These are phyloP conservation scores for Morpho achilles DNA, from an alignment of 2,888 invertebrate species.

Conservation along the genomic window DNA sequence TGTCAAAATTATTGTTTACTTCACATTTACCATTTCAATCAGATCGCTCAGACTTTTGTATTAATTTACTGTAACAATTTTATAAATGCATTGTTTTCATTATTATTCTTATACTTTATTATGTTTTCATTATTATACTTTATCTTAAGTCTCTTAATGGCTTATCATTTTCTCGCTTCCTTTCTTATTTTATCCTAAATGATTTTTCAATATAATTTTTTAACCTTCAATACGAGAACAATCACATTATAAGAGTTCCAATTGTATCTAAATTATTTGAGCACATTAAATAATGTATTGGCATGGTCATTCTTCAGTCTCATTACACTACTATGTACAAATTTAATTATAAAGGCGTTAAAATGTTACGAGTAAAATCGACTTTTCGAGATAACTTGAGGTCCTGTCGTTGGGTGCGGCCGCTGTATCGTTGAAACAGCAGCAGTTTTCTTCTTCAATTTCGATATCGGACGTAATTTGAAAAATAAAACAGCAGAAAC, in stretches of 20 bases:
- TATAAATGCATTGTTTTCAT: constrained; percentile 9
- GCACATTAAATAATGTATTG: constrained; percentile 61
- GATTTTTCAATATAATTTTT: constrained; percentile 1
- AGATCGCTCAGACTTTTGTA: background rate
- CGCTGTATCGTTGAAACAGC: constrained; percentile 67
- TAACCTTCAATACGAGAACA: constrained; percentile 1
- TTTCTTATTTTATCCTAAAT: constrained; percentile 7
- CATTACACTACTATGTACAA: constrained; percentile 78
- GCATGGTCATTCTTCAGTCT: constrained; percentile 74
- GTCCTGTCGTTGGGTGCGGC: constrained; percentile 62
- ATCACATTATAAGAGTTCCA: constrained; percentile 16
- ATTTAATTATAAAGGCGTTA: constrained; percentile 54
- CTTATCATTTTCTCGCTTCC: constrained; percentile 6
- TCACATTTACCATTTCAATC: constrained; percentile 20
- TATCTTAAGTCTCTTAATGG: constrained; percentile 42
- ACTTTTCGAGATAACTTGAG: constrained; percentile 78
- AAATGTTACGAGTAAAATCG: constrained; percentile 83
- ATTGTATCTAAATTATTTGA: constrained; percentile 39
- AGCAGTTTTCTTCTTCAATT: constrained; percentile 76
- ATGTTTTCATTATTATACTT: constrained; percentile 13
- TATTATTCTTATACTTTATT: constrained; percentile 26
- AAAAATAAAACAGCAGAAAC: constrained; percentile 92
- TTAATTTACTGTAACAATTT: background rate
- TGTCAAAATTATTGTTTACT: constrained; percentile 22
- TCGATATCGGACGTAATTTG: constrained; percentile 85